A percentile compares a stretch with the other conserved stretches of the same genome.
Conservation (phyloP, 2,888 invertebrate genomes). For the Cataglyphis cursor region DNA sequence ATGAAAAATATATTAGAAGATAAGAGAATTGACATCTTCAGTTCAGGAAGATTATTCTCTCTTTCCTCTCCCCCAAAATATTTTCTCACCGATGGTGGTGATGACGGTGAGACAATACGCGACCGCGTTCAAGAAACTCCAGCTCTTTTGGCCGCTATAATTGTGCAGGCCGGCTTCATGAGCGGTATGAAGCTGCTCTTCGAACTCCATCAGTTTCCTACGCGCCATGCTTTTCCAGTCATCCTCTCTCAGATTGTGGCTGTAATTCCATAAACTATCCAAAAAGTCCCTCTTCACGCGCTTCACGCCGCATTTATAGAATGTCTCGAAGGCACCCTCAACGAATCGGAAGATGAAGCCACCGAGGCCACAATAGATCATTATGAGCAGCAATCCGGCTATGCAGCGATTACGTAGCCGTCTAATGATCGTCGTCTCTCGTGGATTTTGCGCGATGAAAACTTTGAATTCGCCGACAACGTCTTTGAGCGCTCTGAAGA, state of each 20-base stretch:
- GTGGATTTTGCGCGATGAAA: conserved; percentile 87
- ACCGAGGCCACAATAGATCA: conserved; percentile 93
- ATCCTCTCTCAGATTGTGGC: conserved; percentile 94
- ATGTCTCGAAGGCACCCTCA: conserved; percentile 95
- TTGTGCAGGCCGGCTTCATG: conserved; percentile 94
- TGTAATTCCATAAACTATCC: conserved; percentile 93
- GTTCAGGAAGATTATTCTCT: background rate
- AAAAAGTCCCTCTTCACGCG: conserved; percentile 95
- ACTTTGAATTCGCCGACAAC: conserved; percentile 87
- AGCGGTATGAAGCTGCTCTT: conserved; percentile 94
- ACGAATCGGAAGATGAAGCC: conserved; percentile 93
- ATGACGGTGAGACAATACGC: conserved; percentile 95
- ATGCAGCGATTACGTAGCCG: conserved; percentile 90
- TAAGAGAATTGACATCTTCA: background rate
- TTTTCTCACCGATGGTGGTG: conserved; percentile 94
- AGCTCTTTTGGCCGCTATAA: conserved; percentile 94
- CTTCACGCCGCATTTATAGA: conserved; percentile 95
- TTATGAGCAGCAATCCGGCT: conserved; percentile 90
- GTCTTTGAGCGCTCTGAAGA: conserved; percentile 76
- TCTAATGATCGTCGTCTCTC: conserved; percentile 88
- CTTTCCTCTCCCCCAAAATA: background rate
- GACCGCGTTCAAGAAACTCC: conserved; percentile 96
- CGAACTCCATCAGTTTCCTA: conserved; percentile 93
- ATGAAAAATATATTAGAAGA: background rate
- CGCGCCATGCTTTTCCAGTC: conserved; percentile 96